phyloP scores from a whole-genome alignment of 2,113 vertebrate genomes.

The Neodon shergylaensis region DNA sequence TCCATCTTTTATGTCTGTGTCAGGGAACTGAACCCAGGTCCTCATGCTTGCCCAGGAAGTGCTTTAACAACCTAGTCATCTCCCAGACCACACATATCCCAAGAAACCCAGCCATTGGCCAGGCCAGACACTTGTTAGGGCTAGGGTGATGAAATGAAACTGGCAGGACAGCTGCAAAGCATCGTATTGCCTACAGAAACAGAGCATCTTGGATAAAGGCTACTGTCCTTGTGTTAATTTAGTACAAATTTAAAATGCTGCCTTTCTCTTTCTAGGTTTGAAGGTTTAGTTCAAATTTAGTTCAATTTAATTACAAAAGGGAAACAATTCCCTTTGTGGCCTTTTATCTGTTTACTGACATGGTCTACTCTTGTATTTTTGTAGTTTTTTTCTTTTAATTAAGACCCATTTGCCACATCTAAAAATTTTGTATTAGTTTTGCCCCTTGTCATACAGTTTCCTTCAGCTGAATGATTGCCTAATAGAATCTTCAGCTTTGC shows the following conservation, averaged over 20 bases:
- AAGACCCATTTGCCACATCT: conserved; percentile 24
- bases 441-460: neutral
- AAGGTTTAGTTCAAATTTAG: neutral
- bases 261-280: conserved; percentile 9
- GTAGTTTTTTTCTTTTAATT: conserved; percentile 42
- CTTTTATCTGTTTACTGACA: conserved; percentile 26
- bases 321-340: neutral
- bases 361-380: neutral
- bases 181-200: conserved; percentile 27
- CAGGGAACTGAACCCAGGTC: neutral
- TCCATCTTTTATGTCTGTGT: neutral
- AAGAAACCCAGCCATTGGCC: neutral
- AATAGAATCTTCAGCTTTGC: conserved; percentile 20
- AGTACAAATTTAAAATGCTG: neutral
- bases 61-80: neutral
- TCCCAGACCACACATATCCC: neutral
- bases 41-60: neutral
- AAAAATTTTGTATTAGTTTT: neutral
- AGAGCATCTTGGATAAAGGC: neutral
- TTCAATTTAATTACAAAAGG: no score
- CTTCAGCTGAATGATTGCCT: conserved; percentile 6
- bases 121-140: neutral
- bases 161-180: neutral
- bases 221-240: neutral
- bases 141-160: neutral